Evolutionary conservation across 2,888 invertebrate genomes (phyloP).

Genomic region (Pardosa pseudoannulata): DNA sequence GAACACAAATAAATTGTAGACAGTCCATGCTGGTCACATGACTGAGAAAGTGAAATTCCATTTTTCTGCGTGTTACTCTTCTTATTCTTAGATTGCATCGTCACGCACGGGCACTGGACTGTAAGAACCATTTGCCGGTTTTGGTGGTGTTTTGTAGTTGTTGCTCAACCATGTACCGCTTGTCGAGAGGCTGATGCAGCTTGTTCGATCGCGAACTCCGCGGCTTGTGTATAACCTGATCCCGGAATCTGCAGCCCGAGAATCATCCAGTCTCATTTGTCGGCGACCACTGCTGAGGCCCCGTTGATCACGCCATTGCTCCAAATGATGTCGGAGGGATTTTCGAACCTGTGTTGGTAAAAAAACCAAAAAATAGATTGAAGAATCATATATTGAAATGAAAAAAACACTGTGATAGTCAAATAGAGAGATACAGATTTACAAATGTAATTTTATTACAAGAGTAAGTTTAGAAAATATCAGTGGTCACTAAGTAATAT

Average conservation of each 20-base stretch:
- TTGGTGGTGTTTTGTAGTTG: conserved; percentile 7
- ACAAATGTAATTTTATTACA: no score
- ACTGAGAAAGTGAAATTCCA: no score
- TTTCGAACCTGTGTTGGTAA: conserved; percentile 81
- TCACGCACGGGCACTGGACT: conserved; percentile 58
- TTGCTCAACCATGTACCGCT: conserved; percentile 66
- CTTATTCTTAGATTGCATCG: conserved; percentile 46
- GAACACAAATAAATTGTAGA: no score
- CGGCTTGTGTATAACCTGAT: conserved; percentile 57
- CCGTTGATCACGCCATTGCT: conserved; percentile 83
- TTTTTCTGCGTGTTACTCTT: no score
- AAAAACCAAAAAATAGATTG: no score
- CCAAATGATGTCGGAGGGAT: conserved; percentile 88
- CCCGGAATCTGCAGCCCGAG: conserved; percentile 23
- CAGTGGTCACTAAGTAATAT: no score
- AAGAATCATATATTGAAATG: no score
- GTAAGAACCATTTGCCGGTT: conserved; percentile 64
- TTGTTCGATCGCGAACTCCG: conserved; percentile 65
- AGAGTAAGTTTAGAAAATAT: no score
- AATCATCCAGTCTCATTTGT: conserved; percentile 19
- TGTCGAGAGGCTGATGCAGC: conserved; percentile 69
- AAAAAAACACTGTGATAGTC: no score
- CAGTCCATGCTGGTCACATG: no score
- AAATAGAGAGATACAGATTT: no score
- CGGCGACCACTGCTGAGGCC: conserved; percentile 48